Evolutionary conservation across 2,888 invertebrate species (phyloP).

Genomic region (Chydorus sphaericus): DNA sequence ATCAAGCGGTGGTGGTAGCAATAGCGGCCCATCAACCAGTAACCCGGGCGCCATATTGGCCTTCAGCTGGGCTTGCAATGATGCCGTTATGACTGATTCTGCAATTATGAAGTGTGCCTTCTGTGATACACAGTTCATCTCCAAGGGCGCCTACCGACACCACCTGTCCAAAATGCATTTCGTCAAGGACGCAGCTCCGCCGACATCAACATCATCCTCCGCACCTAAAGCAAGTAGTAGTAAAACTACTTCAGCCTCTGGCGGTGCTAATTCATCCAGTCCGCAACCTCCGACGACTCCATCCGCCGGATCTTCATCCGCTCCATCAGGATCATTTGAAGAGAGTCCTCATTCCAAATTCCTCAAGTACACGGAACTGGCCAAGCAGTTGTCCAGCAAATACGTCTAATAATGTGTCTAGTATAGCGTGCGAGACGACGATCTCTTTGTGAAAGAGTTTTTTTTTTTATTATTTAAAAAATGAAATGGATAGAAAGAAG

Average conservation of each 20-base stretch:
- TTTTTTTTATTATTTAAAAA: background rate
- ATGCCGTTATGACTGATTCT: slow-evolving; percentile 74
- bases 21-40: slow-evolving; percentile 24
- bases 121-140: slow-evolving; percentile 89
- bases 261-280: slow-evolving; percentile 13
- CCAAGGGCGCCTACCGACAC: slow-evolving; percentile 91
- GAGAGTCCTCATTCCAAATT: slow-evolving; percentile 94
- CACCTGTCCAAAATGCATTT: slow-evolving; percentile 92
- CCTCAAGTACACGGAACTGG: slow-evolving; percentile 94
- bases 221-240: background rate
- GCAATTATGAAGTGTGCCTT: slow-evolving; percentile 90
- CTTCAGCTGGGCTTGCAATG: slow-evolving; percentile 89
- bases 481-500: background rate
- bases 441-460: too few species aligned
- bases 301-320: background rate
- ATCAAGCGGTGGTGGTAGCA: slow-evolving; percentile 30
- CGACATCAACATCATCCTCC: slow-evolving; percentile 27
- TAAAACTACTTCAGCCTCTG: background rate
- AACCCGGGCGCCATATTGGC: slow-evolving; percentile 71
- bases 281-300: slow-evolving; percentile 17
- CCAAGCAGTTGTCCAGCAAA: slow-evolving; percentile 94
- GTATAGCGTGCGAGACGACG: too few species aligned
- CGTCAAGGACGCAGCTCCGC: slow-evolving; percentile 52
- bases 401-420: slow-evolving; percentile 41
- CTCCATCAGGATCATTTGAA: slow-evolving; percentile 38